phyloP scores from a whole-genome alignment of 2,797 vertebrate species.

The Molossus molossus region DNA sequence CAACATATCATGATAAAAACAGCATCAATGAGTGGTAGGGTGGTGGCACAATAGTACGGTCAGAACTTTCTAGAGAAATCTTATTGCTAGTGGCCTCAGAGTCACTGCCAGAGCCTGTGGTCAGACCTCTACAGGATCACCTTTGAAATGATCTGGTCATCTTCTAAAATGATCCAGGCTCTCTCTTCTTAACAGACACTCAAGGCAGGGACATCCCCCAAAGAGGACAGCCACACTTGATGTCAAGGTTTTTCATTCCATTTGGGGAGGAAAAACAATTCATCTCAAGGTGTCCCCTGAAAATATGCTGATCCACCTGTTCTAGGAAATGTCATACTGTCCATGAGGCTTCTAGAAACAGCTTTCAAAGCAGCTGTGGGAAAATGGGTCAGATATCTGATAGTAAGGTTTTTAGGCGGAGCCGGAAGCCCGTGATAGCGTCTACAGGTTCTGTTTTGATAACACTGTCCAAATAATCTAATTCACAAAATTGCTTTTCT shows the following conservation, averaged over 20 bases:
- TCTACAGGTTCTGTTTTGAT: neutral
- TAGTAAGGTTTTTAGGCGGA: neutral
- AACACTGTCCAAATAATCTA: neutral
- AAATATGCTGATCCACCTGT: constrained; percentile 17
- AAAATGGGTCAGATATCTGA: neutral
- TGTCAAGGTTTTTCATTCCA: neutral
- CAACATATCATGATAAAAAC: neutral
- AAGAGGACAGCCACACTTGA: constrained; percentile 18
- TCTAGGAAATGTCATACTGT: constrained; percentile 3
- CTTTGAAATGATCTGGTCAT: neutral
- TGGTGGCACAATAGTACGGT: neutral
- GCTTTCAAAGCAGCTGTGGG: neutral
- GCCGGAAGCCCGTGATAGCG: neutral
- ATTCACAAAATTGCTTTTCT: neutral
- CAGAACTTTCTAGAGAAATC: constrained; percentile 55
- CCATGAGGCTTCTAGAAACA: constrained; percentile 44
- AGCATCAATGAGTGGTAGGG: neutral
- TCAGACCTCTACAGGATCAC: neutral
- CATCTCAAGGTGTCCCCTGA: constrained; percentile 29
- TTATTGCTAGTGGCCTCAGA: neutral
- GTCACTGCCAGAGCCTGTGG: neutral
- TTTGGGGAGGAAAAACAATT: constrained; percentile 6
- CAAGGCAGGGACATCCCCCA: neutral
- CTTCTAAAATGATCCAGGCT: neutral
- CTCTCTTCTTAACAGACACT: constrained; percentile 4